Base-by-base conservation (phyloP, 2,888 invertebrate species). In the Minunthozetes semirufus region DNA sequence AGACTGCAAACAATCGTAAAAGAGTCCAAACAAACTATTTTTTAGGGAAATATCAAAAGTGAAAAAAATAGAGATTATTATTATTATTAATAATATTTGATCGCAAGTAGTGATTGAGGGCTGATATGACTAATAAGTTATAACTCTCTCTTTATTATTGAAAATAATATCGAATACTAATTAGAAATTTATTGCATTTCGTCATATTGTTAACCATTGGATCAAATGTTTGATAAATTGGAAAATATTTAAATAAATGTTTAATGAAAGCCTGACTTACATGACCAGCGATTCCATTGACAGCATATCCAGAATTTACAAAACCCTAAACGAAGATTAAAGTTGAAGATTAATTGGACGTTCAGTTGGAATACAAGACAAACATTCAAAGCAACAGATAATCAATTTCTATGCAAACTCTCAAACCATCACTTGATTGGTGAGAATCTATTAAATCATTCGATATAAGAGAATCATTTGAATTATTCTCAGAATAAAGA, bases 261-360 rank as follows among this genome's bases (percentile, higher is more conserved):
- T 38, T 22, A 68, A 13, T 25, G 3, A 68, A 68, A 66, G 66
- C 8, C 46, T 68, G n/a, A 83, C 86, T 85, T 83, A 87, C 90
- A 85, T 93, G 93, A 82, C 71, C 75, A 38, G 93, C 92, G 82
- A 94, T 93, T 82, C 96, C 96, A 85, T 97, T 97, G 79, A 96
- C 94, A 82, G 94, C 93, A 84, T 95, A 97, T 80, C 96, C 96
- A 82, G 96, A 95, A 88, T 96, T 97, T 80, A 97, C 96, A 85
- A 97, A 97, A 81, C 96, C 95, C 90, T 90, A 75, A 17, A 22
- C 27, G 17, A 42, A 68, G 63, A 73, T 25, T 11, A 63, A 63
- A 63, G 33, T 63, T 25, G 63, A 63, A 13, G 13, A 61, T 63
- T 63, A 63, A 63, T 63, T 63, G 38, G 27, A 9, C 61, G 61